Percentiles rank a stretch among this genome's conserved stretches.
Conservation (phyloP, 2,113 vertebrate species). For the Mus pahari region DNA sequence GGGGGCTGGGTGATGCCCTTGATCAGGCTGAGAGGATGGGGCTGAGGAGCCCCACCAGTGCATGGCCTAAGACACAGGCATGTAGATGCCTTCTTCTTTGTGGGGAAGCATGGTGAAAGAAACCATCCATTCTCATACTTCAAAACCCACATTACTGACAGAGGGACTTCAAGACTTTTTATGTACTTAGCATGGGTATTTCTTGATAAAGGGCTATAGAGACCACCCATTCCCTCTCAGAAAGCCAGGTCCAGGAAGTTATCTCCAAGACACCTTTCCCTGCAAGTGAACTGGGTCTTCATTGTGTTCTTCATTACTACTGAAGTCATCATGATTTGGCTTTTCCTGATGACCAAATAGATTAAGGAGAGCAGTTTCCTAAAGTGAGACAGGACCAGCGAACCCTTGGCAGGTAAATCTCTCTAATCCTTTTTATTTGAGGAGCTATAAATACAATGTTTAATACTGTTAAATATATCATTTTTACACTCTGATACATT, state of each 20-base stretch:
- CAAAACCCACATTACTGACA: rapidly evolving
- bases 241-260: neutral
- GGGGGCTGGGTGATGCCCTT: neutral
- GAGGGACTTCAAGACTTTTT: neutral
- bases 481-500: neutral
- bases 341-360: slow-evolving; percentile 41
- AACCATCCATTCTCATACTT: rapidly evolving
- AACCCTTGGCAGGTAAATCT: slow-evolving; percentile 3
- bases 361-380: slow-evolving; percentile 30
- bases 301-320: neutral
- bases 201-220: rapidly evolving
- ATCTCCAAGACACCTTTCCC: neutral
- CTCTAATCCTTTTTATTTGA: slow-evolving; percentile 36
- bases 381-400: slow-evolving; percentile 38
- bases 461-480: slow-evolving; percentile 26
- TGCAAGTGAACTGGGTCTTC: neutral
- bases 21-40: neutral
- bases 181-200: neutral
- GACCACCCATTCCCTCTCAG: neutral
- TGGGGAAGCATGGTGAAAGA: rapidly evolving
- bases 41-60: neutral
- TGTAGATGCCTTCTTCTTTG: too few relatives aligned
- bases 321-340: slow-evolving; percentile 4
- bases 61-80: neutral
- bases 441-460: neutral